Conservation (phyloP, 1,140 invertebrate genomes). For the Manduca sexta region DNA sequence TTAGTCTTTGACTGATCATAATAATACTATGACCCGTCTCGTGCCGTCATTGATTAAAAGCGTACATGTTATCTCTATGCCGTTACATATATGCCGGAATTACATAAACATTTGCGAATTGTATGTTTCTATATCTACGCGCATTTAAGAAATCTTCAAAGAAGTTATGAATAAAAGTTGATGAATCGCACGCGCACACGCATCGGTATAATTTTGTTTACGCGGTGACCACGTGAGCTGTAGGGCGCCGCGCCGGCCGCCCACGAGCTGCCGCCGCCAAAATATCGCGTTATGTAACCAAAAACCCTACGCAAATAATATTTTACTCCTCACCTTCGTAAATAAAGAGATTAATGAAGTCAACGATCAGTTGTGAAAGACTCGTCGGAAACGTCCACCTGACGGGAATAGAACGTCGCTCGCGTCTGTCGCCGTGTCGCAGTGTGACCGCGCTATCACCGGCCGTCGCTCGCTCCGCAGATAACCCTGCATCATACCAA, state of each 20-base stretch:
- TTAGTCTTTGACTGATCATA: too few relatives aligned
- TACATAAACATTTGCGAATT: too few relatives aligned
- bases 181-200: not conserved
- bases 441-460: slow-evolving; percentile 63
- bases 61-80: too few relatives aligned
- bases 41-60: too few relatives aligned
- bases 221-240: slow-evolving; percentile 15
- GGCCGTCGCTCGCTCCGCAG: slow-evolving; percentile 46
- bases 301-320: slow-evolving; percentile 17
- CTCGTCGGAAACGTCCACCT: slow-evolving; percentile 59
- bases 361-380: slow-evolving; percentile 55
- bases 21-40: too few relatives aligned
- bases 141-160: too few relatives aligned
- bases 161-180: too few relatives aligned
- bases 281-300: slow-evolving; percentile 31
- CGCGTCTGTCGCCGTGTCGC: slow-evolving; percentile 47
- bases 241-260: slow-evolving; percentile 41
- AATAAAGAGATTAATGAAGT: slow-evolving; percentile 54
- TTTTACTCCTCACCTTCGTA: slow-evolving; percentile 13
- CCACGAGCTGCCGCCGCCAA: slow-evolving; percentile 21
- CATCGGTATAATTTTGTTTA: slow-evolving; percentile 29
- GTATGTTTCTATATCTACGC: too few relatives aligned
- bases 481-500: slow-evolving; percentile 51
- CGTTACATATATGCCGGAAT: too few relatives aligned
- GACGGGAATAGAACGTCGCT: slow-evolving; percentile 67